Conservation (phyloP, 2,113 vertebrate species). For the Mola mola region DNA sequence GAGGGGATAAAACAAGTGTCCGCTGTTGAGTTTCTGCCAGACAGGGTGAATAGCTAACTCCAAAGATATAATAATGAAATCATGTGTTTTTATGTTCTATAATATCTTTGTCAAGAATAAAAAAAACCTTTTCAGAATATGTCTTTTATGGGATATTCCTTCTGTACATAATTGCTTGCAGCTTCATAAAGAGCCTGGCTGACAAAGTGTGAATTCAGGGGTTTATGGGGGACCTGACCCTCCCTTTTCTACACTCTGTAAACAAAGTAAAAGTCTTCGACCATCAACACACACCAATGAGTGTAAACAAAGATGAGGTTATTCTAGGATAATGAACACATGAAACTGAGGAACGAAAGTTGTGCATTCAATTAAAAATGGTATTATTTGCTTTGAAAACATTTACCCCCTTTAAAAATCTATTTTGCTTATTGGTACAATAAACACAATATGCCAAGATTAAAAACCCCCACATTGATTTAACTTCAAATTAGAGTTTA, state of each 20-base stretch:
- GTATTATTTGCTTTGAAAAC: slow-evolving; percentile 44
- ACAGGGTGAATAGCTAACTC: slow-evolving; percentile 33
- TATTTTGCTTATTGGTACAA: slow-evolving; percentile 12
- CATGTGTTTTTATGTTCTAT: slow-evolving; percentile 59
- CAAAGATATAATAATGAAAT: slow-evolving; percentile 61
- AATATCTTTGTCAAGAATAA: slow-evolving; percentile 56
- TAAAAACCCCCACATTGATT: neutral
- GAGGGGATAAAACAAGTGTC: slow-evolving; percentile 31
- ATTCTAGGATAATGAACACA: slow-evolving; percentile 55
- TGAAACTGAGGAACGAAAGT: slow-evolving; percentile 34
- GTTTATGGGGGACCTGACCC: slow-evolving; percentile 71
- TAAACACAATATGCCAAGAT: slow-evolving; percentile 11
- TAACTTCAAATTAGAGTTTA: neutral
- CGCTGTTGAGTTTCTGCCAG: slow-evolving; percentile 48
- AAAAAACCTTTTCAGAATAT: too few species aligned
- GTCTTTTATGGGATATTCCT: slow-evolving; percentile 76
- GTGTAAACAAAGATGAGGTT: slow-evolving; percentile 67
- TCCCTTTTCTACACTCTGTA: slow-evolving; percentile 71
- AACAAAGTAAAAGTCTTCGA: slow-evolving; percentile 66
- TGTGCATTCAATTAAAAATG: slow-evolving; percentile 56
- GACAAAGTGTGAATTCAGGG: slow-evolving; percentile 74
- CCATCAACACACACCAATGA: slow-evolving; percentile 58
- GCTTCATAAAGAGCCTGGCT: slow-evolving; percentile 70
- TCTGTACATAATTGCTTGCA: slow-evolving; percentile 76
- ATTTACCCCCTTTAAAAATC: slow-evolving; percentile 9